Base-by-base conservation (phyloP, 2,888 invertebrate species). In the Ophion ellenae region DNA sequence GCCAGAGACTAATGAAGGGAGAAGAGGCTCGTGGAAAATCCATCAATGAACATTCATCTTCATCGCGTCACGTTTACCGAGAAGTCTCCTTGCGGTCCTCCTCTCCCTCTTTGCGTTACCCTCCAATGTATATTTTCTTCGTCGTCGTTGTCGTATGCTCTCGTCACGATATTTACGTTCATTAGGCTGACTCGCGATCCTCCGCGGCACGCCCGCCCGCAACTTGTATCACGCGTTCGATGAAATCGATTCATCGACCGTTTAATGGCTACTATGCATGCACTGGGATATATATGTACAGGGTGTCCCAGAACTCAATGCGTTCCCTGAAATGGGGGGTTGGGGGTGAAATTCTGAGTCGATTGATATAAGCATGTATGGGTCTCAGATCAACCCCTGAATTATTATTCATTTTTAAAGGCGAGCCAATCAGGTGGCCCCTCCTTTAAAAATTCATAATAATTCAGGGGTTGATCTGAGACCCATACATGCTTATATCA, bases 41-140 rank as follows among this genome's bases (percentile, higher is more conserved):
- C 83, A 80, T 86, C 85, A 86, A 83, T 86, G 85, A 86, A 80
- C 85, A 86, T 86, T 86, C 85, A 83, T 86, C 85, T 86, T 80
- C 83, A 76, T 83, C 85, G 80, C 73, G 85, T 81, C 81, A 81
- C 79, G 74, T 85, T 83, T 83, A 85, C 80, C 79, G 67, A 76
- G 82, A 82, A 75, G 64, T 73, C 67, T 64, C 32, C 64, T 32
- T 10, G 28, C 28, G 24, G 40, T 40, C 36, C 40, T n/a, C 40
- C 36, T 67, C 67, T 36, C 67, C 32, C 75, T 77, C 71, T 47
- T 73, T 45, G 20, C 63, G 53, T 79, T 59, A 75, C 63, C 32
- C 57, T 40, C 57, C 11, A 36, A 53, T 64, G 45, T 63, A 63
- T 40, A 69, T 61, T 69, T 63, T 75, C 53, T 45, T 73, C 57